A percentile compares a stretch with the other conserved stretches of the same genome.
Conservation (phyloP, 2,888 invertebrate species). For the Baronia brevicornis region DNA sequence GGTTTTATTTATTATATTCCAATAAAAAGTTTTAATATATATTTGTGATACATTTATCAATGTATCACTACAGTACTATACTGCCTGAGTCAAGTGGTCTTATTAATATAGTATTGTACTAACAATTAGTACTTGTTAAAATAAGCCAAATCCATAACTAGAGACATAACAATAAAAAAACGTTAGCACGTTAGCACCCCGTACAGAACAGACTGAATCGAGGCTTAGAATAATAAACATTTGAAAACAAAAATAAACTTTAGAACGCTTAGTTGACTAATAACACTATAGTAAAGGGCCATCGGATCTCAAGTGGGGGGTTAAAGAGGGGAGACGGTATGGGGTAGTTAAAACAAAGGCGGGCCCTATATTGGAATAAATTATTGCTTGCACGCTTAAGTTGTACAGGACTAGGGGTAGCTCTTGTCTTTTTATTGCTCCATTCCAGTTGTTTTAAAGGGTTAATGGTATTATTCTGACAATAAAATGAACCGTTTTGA, state of each 20-base stretch:
- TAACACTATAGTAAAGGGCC: slow-evolving; percentile 55
- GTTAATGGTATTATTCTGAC: slow-evolving; percentile 12
- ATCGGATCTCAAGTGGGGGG: slow-evolving; percentile 46
- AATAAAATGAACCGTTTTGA: slow-evolving; percentile 8
- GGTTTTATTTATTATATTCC: too few species aligned
- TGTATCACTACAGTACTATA: too few species aligned
- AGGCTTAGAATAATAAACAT: slow-evolving; percentile 29
- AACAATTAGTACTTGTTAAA: too few species aligned
- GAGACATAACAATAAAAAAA: slow-evolving; percentile 6
- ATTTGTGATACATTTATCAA: too few species aligned
- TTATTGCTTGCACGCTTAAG: slow-evolving; percentile 54
- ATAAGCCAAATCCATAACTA: neutral
- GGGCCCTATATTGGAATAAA: slow-evolving; percentile 52
- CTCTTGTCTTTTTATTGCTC: slow-evolving; percentile 53
- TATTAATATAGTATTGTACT: too few species aligned
- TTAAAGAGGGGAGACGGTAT: slow-evolving; percentile 36
- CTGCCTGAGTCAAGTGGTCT: too few species aligned
- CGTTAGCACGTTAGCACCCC: slow-evolving; percentile 17
- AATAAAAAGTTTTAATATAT: too few species aligned
- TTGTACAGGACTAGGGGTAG: slow-evolving; percentile 40
- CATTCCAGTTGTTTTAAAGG: slow-evolving; percentile 25
- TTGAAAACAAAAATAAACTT: slow-evolving; percentile 39
- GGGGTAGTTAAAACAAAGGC: slow-evolving; percentile 53
- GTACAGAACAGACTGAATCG: slow-evolving; percentile 21
- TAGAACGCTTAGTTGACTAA: slow-evolving; percentile 47